These are phyloP conservation scores for Eurytoma californica DNA, from an alignment of 2,888 invertebrate species.

Conservation along the genomic window DNA sequence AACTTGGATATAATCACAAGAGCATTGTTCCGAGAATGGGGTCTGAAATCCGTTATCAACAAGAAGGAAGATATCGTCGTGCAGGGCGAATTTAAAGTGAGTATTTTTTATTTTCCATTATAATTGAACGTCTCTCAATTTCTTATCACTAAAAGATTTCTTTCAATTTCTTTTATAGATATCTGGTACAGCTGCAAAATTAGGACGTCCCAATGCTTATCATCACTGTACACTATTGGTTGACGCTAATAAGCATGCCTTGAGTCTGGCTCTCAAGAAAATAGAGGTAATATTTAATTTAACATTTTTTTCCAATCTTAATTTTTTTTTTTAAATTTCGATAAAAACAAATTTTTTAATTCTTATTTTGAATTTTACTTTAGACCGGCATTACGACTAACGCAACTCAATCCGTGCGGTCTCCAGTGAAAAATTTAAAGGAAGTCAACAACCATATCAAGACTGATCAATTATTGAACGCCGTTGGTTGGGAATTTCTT, in stretches of 20 bases:
- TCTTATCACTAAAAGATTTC: not conserved
- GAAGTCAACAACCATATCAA: constrained; percentile 85
- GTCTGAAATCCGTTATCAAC: constrained; percentile 85
- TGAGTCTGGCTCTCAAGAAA: constrained; percentile 84
- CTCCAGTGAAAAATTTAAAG: constrained; percentile 88
- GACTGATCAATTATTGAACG: constrained; percentile 84
- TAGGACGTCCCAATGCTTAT: constrained; percentile 92
- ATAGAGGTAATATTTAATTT: constrained; percentile 79
- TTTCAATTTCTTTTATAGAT: constrained; percentile 78
- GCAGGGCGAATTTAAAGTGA: constrained; percentile 86
- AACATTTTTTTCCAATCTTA: not conserved
- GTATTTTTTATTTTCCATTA: constrained; percentile 71
- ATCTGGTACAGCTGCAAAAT: constrained; percentile 96
- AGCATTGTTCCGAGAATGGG: constrained; percentile 89
- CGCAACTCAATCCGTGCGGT: constrained; percentile 89
- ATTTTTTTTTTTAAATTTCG: not conserved
- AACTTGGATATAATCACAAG: constrained; percentile 92
- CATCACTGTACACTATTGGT: constrained; percentile 98
- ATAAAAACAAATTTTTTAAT: not conserved
- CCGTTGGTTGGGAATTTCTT: constrained; percentile 90
- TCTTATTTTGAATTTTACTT: constrained; percentile 28
- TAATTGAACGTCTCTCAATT: not conserved
- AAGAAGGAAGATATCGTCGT: constrained; percentile 91
- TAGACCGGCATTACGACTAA: constrained; percentile 87
- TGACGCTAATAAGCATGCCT: constrained; percentile 86